Conservation (phyloP, 2,797 vertebrate species). For the Mus caroli region DNA sequence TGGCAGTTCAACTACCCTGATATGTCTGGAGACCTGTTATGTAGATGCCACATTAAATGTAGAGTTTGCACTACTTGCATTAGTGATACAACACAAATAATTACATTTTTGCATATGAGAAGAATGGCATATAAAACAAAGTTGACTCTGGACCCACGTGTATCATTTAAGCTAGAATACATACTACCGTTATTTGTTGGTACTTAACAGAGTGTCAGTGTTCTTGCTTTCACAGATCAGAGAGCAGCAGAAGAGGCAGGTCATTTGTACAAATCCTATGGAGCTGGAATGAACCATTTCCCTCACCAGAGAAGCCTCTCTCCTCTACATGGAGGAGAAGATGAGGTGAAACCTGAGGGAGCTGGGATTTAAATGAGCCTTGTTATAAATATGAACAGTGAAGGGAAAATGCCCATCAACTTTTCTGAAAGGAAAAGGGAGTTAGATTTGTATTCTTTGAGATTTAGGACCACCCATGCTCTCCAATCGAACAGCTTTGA, state of each 20-base stretch:
- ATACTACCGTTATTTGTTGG: not conserved
- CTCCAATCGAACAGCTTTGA: not conserved
- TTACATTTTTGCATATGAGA: not conserved
- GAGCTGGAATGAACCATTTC: not conserved
- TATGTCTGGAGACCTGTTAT: not conserved
- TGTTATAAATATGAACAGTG: not conserved
- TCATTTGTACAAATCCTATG: not conserved
- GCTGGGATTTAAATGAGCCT: too few species aligned
- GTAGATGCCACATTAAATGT: not conserved
- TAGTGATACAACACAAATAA: not conserved
- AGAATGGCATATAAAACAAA: not conserved
- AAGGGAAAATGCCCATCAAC: not conserved
- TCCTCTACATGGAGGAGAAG: not conserved
- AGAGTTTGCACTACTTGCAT: not conserved
- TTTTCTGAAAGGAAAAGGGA: not conserved
- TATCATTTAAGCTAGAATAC: not conserved
- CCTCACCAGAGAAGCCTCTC: too few species aligned
- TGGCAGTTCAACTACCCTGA: not conserved
- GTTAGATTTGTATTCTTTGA: not conserved
- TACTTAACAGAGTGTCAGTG: not conserved
- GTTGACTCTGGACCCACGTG: not conserved
- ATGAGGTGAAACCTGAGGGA: not conserved
- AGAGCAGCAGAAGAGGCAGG: too few species aligned
- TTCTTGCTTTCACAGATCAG: not conserved
- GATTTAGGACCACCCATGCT: not conserved